These are phyloP conservation scores for Sebastiscus tertius DNA, from an alignment of 2,797 vertebrate species.

Conservation along the genomic window DNA sequence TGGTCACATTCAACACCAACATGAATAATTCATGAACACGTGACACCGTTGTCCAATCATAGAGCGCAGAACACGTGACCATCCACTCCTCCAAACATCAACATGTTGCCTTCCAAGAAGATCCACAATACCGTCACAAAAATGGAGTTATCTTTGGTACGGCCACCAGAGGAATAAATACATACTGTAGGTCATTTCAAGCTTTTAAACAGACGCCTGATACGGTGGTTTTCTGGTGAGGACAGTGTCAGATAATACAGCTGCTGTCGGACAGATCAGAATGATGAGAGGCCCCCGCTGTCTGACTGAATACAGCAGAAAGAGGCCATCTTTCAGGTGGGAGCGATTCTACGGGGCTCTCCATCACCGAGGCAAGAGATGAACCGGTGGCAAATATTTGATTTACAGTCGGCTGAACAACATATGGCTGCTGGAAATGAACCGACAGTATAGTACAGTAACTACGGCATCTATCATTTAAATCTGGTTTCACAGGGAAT, in stretches of 20 bases:
- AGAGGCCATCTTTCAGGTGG: slow-evolving; percentile 27
- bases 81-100: no score
- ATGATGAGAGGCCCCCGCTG: slow-evolving; percentile 3
- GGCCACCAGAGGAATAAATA: not conserved
- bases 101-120: no score
- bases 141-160: not conserved
- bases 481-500: slow-evolving; percentile 10
- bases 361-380: slow-evolving; percentile 22
- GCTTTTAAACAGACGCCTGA: not conserved
- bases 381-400: slow-evolving; percentile 1
- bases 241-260: not conserved
- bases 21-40: no score
- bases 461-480: not conserved
- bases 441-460: not conserved
- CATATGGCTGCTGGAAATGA: not conserved
- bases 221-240: not conserved
- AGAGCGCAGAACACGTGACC: no score
- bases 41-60: no score
- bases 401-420: slow-evolving; percentile 41
- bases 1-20: no score
- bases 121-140: no score
- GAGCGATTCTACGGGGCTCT: slow-evolving; percentile 18
- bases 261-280: slow-evolving; percentile 1
- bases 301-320: slow-evolving; percentile 5
- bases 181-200: not conserved